Evolutionary conservation across 2,888 invertebrate genomes (phyloP).

Genomic region (Andrena flavipes): DNA sequence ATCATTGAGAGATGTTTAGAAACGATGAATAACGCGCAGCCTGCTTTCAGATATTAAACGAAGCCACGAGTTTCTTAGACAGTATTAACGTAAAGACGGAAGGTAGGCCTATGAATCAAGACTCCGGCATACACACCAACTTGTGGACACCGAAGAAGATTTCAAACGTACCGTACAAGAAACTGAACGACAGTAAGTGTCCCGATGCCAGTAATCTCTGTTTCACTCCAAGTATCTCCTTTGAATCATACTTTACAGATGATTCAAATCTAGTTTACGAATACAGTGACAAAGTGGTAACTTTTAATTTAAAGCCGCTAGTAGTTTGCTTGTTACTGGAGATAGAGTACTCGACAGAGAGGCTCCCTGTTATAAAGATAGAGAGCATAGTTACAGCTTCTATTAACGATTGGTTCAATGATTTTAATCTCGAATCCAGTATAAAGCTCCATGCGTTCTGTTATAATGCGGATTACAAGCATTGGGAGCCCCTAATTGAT

Average conservation of each 20-base stretch:
- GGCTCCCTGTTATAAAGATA: conserved; percentile 78
- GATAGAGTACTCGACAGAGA: conserved; percentile 79
- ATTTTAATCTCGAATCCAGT: conserved; percentile 78
- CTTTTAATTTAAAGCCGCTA: conserved; percentile 78
- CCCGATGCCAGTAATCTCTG: neutral
- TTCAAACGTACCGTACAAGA: conserved; percentile 80
- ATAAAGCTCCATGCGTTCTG: conserved; percentile 86
- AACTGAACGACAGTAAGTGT: conserved; percentile 65
- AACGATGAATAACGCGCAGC: neutral
- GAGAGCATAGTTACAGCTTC: conserved; percentile 74
- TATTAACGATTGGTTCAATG: conserved; percentile 76
- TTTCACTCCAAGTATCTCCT: neutral
- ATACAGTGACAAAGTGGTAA: conserved; percentile 67
- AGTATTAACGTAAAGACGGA: conserved; percentile 84
- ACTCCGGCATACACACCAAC: conserved; percentile 86
- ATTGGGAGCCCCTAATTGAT: conserved; percentile 95
- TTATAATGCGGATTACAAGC: conserved; percentile 89
- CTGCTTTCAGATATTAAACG: conserved; percentile 85
- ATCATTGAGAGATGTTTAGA: neutral
- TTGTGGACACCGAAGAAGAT: conserved; percentile 91
- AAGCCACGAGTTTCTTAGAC: conserved; percentile 85
- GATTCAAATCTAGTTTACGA: conserved; percentile 49
- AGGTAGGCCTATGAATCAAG: conserved; percentile 58
- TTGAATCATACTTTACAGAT: conserved; percentile 48
- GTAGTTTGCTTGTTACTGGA: conserved; percentile 75